These are phyloP conservation scores for Clitarchus hookeri DNA, from an alignment of 2,888 invertebrate species.

Conservation along the genomic window DNA sequence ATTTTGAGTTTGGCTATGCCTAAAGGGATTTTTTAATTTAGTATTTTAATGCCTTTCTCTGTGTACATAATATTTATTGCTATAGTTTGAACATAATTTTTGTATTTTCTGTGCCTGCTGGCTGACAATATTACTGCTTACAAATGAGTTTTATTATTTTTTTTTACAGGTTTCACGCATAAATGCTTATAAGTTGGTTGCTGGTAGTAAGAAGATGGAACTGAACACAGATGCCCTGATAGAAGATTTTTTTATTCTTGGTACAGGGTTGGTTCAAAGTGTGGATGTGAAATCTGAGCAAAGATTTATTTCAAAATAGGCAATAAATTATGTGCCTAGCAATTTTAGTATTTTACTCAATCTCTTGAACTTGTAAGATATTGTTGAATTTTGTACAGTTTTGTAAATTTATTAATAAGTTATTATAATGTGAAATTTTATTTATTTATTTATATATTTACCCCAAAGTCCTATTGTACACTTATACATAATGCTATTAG, in stretches of 20 bases:
- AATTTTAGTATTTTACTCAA: not conserved
- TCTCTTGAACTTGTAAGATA: not conserved
- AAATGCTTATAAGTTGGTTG: constrained; percentile 59
- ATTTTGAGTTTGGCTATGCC: too few relatives aligned
- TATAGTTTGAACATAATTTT: too few relatives aligned
- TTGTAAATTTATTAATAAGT: not conserved
- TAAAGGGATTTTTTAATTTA: too few relatives aligned
- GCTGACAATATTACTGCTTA: not conserved
- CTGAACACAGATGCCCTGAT: constrained; percentile 69
- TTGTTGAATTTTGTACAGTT: not conserved
- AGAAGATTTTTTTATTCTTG: constrained; percentile 72
- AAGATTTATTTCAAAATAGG: not conserved
- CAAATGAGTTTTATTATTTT: constrained; percentile 34
- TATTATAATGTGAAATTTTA: not conserved
- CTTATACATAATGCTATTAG: not conserved
- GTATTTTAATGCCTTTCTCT: too few relatives aligned
- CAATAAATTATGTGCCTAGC: not conserved
- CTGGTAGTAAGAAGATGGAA: constrained; percentile 55
- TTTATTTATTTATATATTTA: not conserved
- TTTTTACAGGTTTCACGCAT: constrained; percentile 61
- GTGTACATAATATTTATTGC: too few relatives aligned
- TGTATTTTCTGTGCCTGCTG: too few relatives aligned
- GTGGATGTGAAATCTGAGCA: constrained; percentile 16
- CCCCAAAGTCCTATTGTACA: not conserved
- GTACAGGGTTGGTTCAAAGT: constrained; percentile 63